Evolutionary conservation across 1,140 invertebrate genomes (phyloP).

Genomic region (Dufourea novaeangliae): DNA sequence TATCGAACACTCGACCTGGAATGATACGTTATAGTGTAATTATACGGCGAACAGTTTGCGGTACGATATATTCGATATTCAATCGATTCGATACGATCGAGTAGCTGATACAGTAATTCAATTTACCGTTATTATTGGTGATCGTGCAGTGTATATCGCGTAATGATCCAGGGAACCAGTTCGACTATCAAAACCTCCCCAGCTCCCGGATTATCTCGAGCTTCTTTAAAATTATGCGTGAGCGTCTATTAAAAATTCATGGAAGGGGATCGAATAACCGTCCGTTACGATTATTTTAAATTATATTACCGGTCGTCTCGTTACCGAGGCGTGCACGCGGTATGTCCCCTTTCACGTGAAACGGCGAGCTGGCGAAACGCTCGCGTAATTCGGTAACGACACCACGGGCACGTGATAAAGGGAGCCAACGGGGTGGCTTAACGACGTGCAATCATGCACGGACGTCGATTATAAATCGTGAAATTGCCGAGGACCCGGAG

Average conservation of each 20-base stretch:
- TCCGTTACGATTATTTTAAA: constrained; percentile 20
- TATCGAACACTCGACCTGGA: too few relatives aligned
- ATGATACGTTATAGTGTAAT: too few relatives aligned
- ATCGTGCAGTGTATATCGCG: background rate
- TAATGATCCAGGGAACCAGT: background rate
- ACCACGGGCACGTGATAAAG: background rate
- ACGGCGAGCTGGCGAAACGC: background rate
- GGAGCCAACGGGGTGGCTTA: background rate
- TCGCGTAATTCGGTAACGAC: constrained; percentile 4
- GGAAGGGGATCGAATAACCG: constrained; percentile 7
- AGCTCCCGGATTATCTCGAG: background rate
- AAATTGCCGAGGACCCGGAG: background rate
- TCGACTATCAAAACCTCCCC: background rate
- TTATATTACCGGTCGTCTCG: background rate
- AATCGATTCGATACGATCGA: background rate
- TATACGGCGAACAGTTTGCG: too few relatives aligned
- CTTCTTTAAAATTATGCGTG: background rate
- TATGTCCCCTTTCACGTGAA: background rate
- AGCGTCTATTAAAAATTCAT: constrained; percentile 14
- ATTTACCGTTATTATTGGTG: constrained; percentile 23
- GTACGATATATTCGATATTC: too few relatives aligned
- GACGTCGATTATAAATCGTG: constrained; percentile 11
- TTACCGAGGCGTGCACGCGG: background rate
- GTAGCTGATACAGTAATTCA: background rate
- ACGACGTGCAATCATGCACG: constrained; percentile 1